A percentile compares a stretch with the other conserved stretches of the same genome.
Conservation (phyloP, 1,140 invertebrate genomes). For the Neocloeon triangulifer region DNA sequence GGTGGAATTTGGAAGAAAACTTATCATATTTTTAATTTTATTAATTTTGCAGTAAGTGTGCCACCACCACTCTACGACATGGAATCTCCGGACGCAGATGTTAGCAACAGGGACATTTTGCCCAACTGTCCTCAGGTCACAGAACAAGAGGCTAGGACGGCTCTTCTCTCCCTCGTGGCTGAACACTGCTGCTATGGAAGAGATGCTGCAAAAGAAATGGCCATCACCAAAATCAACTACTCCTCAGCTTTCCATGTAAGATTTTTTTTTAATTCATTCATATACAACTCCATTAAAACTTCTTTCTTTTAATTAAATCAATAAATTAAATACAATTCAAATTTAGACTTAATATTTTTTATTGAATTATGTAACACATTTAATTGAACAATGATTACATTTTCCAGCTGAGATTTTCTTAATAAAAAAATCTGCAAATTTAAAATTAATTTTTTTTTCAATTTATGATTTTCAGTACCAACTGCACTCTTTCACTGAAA, state of each 20-base stretch:
- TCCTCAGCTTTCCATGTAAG: conserved; percentile 29
- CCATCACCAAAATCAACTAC: conserved; percentile 22
- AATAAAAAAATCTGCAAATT: conserved; percentile 1
- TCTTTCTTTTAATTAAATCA: no score
- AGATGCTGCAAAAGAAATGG: conserved; percentile 22
- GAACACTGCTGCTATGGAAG: conserved; percentile 30
- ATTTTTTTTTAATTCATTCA: no score
- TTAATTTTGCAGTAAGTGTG: conserved; percentile 14
- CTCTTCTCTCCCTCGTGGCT: conserved; percentile 20
- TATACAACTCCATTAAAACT: no score
- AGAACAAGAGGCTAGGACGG: conserved; percentile 24
- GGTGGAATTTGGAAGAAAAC: no score
- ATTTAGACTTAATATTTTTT: no score
- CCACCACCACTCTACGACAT: no score
- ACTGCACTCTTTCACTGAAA: conserved; percentile 32
- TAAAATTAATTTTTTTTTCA: conserved; percentile 3
- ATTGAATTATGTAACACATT: no score
- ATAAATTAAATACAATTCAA: no score
- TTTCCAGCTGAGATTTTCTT: conserved; percentile 1
- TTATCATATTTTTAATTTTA: no score
- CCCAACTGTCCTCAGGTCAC: conserved; percentile 15
- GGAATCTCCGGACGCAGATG: conserved; percentile 10
- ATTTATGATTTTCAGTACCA: conserved; percentile 21
- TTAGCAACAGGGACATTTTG: conserved; percentile 11
- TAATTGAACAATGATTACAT: no score